phyloP scores from a whole-genome alignment of 2,888 invertebrate species.

The Tachystola acroxantha region DNA sequence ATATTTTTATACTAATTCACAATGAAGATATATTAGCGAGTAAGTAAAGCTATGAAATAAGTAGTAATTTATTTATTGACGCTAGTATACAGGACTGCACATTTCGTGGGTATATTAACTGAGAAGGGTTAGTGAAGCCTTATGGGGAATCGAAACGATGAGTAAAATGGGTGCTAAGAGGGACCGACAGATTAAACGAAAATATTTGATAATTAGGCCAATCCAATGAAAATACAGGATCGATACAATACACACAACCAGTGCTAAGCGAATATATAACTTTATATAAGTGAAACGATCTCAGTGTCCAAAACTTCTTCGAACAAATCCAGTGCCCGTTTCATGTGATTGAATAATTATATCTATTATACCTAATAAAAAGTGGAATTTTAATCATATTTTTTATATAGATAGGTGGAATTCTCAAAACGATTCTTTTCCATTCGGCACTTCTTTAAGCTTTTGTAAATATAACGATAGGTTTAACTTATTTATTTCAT shows the following conservation, averaged over 20 bases:
- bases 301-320: constrained; percentile 65
- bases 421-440: constrained; percentile 50
- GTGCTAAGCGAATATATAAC: constrained; percentile 38
- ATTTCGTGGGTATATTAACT: constrained; percentile 26
- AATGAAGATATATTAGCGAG: constrained; percentile 43
- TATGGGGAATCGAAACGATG: constrained; percentile 30
- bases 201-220: constrained; percentile 11
- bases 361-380: constrained; percentile 41
- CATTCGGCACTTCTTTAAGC: constrained; percentile 64
- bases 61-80: constrained; percentile 12
- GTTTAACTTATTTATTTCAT: constrained; percentile 72
- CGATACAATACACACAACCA: constrained; percentile 38
- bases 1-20: constrained; percentile 64
- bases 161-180: constrained; percentile 60
- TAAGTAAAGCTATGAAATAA: constrained; percentile 23
- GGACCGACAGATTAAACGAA: constrained; percentile 35
- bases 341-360: constrained; percentile 58
- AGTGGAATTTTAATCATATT: constrained; percentile 62
- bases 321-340: constrained; percentile 73
- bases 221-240: constrained; percentile 36
- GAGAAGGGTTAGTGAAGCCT: constrained; percentile 48
- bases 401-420: constrained; percentile 70
- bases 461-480: constrained; percentile 73
- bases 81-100: constrained; percentile 24
- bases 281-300: constrained; percentile 54